Base-by-base conservation (phyloP, 2,888 invertebrate species). In the Catocala fraxini region DNA sequence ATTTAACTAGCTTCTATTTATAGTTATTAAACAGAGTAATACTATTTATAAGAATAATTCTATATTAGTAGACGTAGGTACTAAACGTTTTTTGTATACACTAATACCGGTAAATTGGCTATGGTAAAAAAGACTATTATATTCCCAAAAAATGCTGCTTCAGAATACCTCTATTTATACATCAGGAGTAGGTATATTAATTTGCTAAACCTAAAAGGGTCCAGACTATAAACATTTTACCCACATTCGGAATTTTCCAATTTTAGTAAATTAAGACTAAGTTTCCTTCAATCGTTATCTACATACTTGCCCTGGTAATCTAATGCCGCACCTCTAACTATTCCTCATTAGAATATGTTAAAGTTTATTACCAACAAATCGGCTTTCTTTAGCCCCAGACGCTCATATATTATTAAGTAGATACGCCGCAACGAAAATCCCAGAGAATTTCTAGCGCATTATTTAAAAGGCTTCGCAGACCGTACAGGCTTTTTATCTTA, bases 181-280 rank as follows among this genome's bases (percentile, higher is more conserved):
- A 46, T 5, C 15, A 46, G 2, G 25, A 47, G 15, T 15, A 5
- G 5, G 43, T 63, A 63, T 64, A 56, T 61, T 59, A 69, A 64
- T 62, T 59, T 58, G 61, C 62, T 65, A 62, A 72, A 65, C 65
- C 65, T 65, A 65, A 72, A 72, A 59, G 70, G 69, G 42, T 52
- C 64, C 57, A 59, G 61, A 62, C 70, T 56, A 57, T 60, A 71
- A 72, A 65, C 73, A 62, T 58, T 72, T 72, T 58, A 62, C 51
- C 64, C 55, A n/a, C 52, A 69, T 55, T 56, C 65, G 61, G 59
- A 65, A 64, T 72, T 71, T 59, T 34, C 33, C n/a, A 5, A n/a
- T 33, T 48, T 11, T 48, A 34, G 34, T 33, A 10, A 34, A 48
- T 48, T 48, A n/a, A 34, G 48, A n/a, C 10, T 33, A 3, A 9